Conservation (phyloP, 1,140 invertebrate species). For the Acromyrmex heyeri region DNA sequence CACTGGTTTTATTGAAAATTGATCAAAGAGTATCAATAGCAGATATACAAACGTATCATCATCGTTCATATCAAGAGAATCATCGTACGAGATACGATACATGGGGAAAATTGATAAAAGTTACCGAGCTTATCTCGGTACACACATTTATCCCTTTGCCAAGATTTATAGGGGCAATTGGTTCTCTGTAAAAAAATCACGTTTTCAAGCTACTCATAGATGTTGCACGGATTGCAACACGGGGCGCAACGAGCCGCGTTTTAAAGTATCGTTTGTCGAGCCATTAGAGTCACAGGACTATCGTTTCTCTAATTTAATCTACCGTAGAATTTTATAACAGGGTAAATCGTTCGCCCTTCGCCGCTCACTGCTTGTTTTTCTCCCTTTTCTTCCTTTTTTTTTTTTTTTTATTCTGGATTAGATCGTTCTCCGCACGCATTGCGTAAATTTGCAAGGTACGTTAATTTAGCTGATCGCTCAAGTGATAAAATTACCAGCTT, state of each 20-base stretch:
- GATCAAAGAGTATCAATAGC: neutral
- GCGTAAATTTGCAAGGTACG: conserved; percentile 50
- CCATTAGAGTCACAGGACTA: conserved; percentile 71
- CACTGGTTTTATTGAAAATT: neutral
- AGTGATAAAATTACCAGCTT: conserved; percentile 62
- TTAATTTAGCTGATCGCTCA: conserved; percentile 64
- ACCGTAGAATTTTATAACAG: conserved; percentile 71
- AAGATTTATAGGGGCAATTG: conserved; percentile 45
- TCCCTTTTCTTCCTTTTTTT: neutral
- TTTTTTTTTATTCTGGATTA: neutral
- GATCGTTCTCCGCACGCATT: conserved; percentile 18
- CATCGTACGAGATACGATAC: neutral
- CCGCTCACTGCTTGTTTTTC: conserved; percentile 14
- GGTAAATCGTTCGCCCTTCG: conserved; percentile 31
- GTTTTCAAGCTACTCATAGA: conserved; percentile 31
- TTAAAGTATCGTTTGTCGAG: conserved; percentile 73
- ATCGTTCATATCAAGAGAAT: conserved; percentile 14
- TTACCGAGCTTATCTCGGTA: conserved; percentile 17
- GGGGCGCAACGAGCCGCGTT: conserved; percentile 56
- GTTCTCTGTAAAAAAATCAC: conserved; percentile 24
- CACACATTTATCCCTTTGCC: conserved; percentile 45
- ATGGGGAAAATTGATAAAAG: conserved; percentile 38
- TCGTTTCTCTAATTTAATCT: conserved; percentile 73
- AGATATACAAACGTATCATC: conserved; percentile 24
- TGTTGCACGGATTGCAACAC: conserved; percentile 55